Conservation (phyloP, 2,888 invertebrate genomes). For the Eucera pruinosa region DNA sequence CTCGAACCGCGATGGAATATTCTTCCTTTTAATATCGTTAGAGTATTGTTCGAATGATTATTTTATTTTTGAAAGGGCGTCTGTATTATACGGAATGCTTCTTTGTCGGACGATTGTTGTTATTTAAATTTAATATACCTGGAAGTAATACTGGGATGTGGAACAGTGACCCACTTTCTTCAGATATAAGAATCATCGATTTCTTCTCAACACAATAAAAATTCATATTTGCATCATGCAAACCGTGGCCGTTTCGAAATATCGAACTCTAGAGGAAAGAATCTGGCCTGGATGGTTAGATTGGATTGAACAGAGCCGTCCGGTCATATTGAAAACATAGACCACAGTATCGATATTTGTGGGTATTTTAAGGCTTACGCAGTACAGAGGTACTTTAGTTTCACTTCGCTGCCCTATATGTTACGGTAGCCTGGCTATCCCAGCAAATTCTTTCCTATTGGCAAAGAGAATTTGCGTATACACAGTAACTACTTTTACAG, state of each 20-base stretch:
- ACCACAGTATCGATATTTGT: neutral
- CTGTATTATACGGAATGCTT: neutral
- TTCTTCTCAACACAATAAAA: neutral
- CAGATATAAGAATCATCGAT: slow-evolving; percentile 1
- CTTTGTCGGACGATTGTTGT: neutral
- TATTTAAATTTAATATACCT: neutral
- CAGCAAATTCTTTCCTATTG: neutral
- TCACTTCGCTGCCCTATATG: neutral
- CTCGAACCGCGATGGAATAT: no score
- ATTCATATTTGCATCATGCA: slow-evolving; percentile 2
- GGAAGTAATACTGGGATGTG: no score
- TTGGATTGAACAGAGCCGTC: neutral
- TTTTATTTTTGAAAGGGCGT: neutral
- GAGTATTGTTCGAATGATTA: neutral
- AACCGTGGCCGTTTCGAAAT: slow-evolving; percentile 1
- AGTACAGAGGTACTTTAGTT: neutral
- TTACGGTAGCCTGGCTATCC: neutral
- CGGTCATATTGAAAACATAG: slow-evolving; percentile 3
- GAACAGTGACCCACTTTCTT: neutral
- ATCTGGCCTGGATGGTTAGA: neutral
- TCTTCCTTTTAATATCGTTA: neutral
- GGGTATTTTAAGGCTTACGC: neutral
- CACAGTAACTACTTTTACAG: neutral
- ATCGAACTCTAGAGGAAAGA: neutral
- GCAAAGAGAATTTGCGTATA: neutral